phyloP scores from a whole-genome alignment of 2,797 vertebrate species.

The Pseudomugil gertrudae region DNA sequence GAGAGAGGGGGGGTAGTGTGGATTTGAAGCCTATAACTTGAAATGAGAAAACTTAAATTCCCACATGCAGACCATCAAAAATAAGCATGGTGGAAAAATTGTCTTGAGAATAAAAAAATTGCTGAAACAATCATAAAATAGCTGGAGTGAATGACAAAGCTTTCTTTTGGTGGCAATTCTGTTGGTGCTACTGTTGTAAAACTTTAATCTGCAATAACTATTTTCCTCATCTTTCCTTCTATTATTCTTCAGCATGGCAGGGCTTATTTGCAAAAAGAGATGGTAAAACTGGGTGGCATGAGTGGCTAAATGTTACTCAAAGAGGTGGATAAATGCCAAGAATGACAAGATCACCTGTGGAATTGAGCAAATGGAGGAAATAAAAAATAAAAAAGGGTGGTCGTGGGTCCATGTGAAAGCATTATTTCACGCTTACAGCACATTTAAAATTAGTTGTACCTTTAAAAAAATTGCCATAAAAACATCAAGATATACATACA shows the following conservation, averaged over 20 bases:
- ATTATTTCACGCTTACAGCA: conserved; percentile 7
- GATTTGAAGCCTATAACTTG: conserved; percentile 11
- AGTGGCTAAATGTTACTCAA: conserved; percentile 41
- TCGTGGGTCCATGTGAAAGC: conserved; percentile 11
- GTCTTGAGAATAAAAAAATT: conserved; percentile 47
- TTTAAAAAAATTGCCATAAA: neutral
- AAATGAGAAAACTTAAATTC: conserved; percentile 37
- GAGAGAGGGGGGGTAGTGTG: conserved; percentile 1
- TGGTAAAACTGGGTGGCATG: conserved; percentile 24
- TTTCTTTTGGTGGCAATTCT: conserved; percentile 59
- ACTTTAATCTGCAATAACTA: conserved; percentile 54
- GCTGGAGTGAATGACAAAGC: conserved; percentile 57
- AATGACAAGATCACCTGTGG: conserved; percentile 41
- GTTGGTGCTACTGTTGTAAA: conserved; percentile 56
- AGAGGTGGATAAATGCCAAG: conserved; percentile 23
- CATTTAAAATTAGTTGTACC: neutral
- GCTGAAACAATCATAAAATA: conserved; percentile 55
- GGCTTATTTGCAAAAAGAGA: conserved; percentile 39
- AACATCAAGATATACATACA: too few species aligned
- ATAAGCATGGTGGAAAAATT: conserved; percentile 44
- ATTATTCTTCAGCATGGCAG: conserved; percentile 42
- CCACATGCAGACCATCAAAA: conserved; percentile 39
- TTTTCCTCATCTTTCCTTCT: conserved; percentile 29
- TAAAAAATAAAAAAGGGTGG: neutral
- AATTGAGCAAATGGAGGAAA: conserved; percentile 28